Percentiles rank a stretch among this genome's conserved stretches.
Conservation (phyloP, 1,140 invertebrate species). For the Halictus rubicundus region DNA sequence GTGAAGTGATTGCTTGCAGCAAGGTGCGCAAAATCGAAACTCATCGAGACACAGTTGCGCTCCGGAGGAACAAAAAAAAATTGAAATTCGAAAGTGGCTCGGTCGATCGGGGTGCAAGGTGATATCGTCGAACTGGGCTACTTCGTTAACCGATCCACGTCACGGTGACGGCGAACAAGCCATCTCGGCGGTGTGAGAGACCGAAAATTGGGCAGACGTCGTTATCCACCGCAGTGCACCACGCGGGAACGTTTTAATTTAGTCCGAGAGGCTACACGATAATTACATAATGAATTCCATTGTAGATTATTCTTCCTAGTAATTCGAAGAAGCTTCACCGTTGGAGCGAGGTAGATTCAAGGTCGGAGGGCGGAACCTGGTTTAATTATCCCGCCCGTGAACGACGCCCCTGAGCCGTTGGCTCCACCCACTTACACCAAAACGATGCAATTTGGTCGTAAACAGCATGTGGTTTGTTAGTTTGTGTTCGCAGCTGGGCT, state of each 20-base stretch:
- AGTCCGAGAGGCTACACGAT: too few relatives aligned
- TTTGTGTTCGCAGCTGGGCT: too few relatives aligned
- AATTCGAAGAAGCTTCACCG: too few relatives aligned
- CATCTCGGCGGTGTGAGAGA: slow-evolving; percentile 27
- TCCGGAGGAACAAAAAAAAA: not conserved
- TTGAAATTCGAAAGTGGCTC: slow-evolving; percentile 35
- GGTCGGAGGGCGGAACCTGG: too few relatives aligned
- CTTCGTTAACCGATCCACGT: slow-evolving; percentile 44
- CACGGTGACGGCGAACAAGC: slow-evolving; percentile 33
- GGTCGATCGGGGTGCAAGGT: slow-evolving; percentile 26
- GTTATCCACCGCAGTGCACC: slow-evolving; percentile 28
- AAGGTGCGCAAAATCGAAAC: not conserved
- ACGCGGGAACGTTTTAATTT: slow-evolving; percentile 9
- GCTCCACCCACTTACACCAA: too few relatives aligned
- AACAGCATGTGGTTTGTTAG: too few relatives aligned
- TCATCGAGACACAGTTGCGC: slow-evolving; percentile 6
- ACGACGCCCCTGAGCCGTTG: too few relatives aligned
- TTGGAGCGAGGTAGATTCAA: too few relatives aligned
- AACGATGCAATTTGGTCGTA: too few relatives aligned
- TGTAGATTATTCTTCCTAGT: too few relatives aligned
- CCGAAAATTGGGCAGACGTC: slow-evolving; percentile 26
- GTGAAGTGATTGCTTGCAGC: not conserved
- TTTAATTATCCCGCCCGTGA: too few relatives aligned
- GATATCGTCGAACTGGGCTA: slow-evolving; percentile 7
- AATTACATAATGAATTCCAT: too few relatives aligned